A percentile compares a stretch with the other conserved stretches of the same genome.
Conservation (phyloP, 2,888 invertebrate genomes). For the Baccha elongata region DNA sequence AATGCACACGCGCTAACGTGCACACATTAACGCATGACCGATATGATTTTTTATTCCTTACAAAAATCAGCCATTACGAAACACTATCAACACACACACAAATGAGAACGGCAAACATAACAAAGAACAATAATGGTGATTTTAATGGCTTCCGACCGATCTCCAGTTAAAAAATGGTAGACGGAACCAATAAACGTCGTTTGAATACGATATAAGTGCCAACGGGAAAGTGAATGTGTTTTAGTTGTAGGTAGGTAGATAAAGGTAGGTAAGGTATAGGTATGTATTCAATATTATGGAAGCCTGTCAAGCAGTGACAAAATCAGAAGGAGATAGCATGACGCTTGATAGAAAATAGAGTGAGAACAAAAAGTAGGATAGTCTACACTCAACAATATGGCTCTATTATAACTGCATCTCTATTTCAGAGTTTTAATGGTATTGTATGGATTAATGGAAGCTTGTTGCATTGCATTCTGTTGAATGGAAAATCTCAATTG, state of each 20-base stretch:
- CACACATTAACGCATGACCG: constrained; percentile 65
- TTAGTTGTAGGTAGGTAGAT: constrained; percentile 27
- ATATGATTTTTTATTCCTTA: constrained; percentile 36
- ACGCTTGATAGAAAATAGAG: background rate
- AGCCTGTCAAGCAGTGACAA: background rate
- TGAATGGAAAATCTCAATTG: constrained; percentile 41
- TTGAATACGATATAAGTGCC: constrained; percentile 72
- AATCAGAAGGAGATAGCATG: constrained; percentile 35
- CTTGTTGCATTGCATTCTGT: constrained; percentile 54
- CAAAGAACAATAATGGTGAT: constrained; percentile 79
- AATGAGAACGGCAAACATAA: constrained; percentile 59
- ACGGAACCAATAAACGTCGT: constrained; percentile 82
- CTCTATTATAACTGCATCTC: constrained; percentile 55
- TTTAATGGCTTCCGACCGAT: constrained; percentile 83
- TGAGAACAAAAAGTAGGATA: constrained; percentile 18
- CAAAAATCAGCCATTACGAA: constrained; percentile 53
- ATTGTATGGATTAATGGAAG: constrained; percentile 43
- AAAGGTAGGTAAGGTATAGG: background rate
- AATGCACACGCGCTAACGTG: constrained; percentile 69
- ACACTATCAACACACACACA: background rate
- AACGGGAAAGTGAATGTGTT: constrained; percentile 70
- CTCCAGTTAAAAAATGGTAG: constrained; percentile 81
- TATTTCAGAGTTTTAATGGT: constrained; percentile 25
- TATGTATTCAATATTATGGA: constrained; percentile 45
- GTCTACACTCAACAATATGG: constrained; percentile 22